phyloP scores from a whole-genome alignment of 2,113 vertebrate species.

The Carlito syrichta region DNA sequence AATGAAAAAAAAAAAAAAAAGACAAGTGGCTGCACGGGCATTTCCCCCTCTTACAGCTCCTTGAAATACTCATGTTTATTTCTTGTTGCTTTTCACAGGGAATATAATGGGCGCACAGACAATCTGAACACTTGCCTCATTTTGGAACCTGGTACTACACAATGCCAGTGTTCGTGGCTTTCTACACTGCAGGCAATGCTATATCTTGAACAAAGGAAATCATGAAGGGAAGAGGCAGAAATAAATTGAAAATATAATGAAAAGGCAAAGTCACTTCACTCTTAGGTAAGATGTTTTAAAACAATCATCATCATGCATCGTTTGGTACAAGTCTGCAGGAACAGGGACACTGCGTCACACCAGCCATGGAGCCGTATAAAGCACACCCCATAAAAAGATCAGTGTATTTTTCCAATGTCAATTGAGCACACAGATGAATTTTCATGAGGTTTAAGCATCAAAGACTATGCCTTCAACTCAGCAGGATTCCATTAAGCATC shows the following conservation, averaged over 20 bases:
- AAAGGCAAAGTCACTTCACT: not conserved
- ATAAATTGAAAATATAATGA: not conserved
- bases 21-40: rapidly evolving
- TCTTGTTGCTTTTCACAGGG: not conserved
- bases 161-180: not conserved
- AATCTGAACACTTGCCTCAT: not conserved
- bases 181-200: not conserved
- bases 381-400: not conserved
- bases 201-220: not conserved
- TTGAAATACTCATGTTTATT: not conserved
- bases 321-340: not conserved
- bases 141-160: not conserved
- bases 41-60: not conserved
- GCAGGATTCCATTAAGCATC: not conserved
- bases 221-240: not conserved
- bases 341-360: not conserved
- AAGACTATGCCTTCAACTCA: not conserved
- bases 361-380: not conserved
- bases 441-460: not conserved
- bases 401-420: not conserved
- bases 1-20: not conserved
- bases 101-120: not conserved
- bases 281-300: not conserved
- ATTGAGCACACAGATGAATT: not conserved
- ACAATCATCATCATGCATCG: not conserved